Percentiles rank a stretch among this genome's conserved stretches.
Evolutionary conservation across 2,113 vertebrate species (phyloP).

Genomic region (Vanacampus margaritifer): DNA sequence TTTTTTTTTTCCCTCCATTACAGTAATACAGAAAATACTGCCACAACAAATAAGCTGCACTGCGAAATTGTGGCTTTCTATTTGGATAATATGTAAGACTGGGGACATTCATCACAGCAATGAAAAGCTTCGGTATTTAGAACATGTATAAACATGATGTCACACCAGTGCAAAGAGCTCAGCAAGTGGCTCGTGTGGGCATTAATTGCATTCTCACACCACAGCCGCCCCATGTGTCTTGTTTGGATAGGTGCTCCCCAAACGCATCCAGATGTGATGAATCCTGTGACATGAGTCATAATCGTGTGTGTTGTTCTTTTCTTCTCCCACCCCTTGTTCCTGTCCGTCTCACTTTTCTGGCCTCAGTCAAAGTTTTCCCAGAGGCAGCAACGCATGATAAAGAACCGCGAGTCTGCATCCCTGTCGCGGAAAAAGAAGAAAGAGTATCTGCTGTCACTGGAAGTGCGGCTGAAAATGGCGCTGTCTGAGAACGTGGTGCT

Average conservation of each 20-base stretch:
- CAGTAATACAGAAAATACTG: background rate
- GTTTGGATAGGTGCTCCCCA: conserved; percentile 21
- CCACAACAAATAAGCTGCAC: background rate
- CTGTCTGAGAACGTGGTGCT: conserved; percentile 85
- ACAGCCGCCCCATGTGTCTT: conserved; percentile 14
- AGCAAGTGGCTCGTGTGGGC: conserved; percentile 20
- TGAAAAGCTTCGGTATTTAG: conserved; percentile 9
- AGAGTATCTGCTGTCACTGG: conserved; percentile 87
- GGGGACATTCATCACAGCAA: background rate
- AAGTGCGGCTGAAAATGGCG: conserved; percentile 82
- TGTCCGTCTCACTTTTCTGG: conserved; percentile 6
- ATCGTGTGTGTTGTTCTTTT: conserved; percentile 8
- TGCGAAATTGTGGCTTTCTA: background rate
- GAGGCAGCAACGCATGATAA: conserved; percentile 93
- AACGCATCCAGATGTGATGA: conserved; percentile 13
- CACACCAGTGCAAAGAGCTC: conserved; percentile 10
- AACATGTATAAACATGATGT: conserved; percentile 22
- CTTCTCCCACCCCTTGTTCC: background rate
- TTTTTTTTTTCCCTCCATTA: background rate
- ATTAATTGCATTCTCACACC: conserved; percentile 13
- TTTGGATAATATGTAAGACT: background rate
- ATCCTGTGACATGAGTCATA: background rate
- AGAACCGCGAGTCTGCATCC: conserved; percentile 93
- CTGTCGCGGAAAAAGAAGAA: conserved; percentile 94
- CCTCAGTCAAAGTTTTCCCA: conserved; percentile 78